Evolutionary conservation across 2,888 invertebrate genomes (phyloP).

Genomic region (Ochropleura plecta): DNA sequence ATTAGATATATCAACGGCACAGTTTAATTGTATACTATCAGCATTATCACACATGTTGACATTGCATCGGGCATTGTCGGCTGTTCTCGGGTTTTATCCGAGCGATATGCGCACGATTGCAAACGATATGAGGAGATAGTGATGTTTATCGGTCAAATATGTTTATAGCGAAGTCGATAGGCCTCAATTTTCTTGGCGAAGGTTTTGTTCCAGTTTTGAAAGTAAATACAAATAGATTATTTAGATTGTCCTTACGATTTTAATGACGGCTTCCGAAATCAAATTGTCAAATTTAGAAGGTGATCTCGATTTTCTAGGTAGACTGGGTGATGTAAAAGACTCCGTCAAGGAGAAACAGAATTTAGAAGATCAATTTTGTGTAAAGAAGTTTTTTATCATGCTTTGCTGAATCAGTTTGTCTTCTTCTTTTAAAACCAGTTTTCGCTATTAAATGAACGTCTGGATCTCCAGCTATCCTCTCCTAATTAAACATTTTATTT

Average conservation of each 20-base stretch:
- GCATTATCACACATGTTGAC: constrained; percentile 57
- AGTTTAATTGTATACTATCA: constrained; percentile 55
- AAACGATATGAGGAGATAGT: constrained; percentile 56
- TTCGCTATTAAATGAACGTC: no score
- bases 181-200: constrained; percentile 51
- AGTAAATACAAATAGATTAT: no score
- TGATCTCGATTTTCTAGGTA: neutral
- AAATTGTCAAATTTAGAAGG: no score
- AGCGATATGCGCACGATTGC: constrained; percentile 61
- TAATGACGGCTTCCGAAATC: no score
- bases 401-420: neutral
- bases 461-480: no score
- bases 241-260: no score
- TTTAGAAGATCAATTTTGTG: neutral
- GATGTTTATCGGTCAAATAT: constrained; percentile 66
- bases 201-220: constrained; percentile 33
- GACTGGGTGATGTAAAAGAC: neutral
- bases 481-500: no score
- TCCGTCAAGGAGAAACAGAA: neutral
- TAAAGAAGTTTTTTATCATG: neutral
- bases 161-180: constrained; percentile 31
- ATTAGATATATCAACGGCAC: constrained; percentile 58
- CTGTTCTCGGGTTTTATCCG: constrained; percentile 57
- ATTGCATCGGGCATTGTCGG: constrained; percentile 58
- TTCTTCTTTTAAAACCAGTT: neutral